Evolutionary conservation across 2,113 vertebrate genomes (phyloP), one percentile per base, ranked within the genome.

Genomic region (Irena cyanogastra): DNA sequence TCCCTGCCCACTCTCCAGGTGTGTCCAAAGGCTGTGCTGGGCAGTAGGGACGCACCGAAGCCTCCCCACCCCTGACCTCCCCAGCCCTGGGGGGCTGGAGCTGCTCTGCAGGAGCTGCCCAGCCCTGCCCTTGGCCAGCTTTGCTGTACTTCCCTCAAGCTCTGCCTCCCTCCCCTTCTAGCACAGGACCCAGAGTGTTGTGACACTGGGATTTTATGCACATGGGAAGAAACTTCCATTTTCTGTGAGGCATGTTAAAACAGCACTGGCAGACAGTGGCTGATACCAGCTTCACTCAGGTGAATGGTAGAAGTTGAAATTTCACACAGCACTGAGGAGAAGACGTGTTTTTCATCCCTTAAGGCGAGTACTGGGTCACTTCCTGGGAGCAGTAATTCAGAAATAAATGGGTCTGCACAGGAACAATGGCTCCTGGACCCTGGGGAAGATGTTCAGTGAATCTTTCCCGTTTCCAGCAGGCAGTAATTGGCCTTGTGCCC

Each of bases 61-160:
- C 33, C 27, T 18, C 10, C 12, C n/a, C 8, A 7, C 5, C 5
- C 14, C 2, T 0, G 9, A 20, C 13, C 27, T 9, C n/a, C 21
- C 28, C 50, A 44, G 39, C 26, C n/a, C 7, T 27, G 44, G 39
- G 57, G 10, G 31, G 22, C 35, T n/a, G 35, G 30, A 7, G 61
- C 41, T 33, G 33, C 70, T 63, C 50, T 54, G 41, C 15, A 45
- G 77, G 57, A 66, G 11, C 30, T 45, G 13, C 56, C 87, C 28
- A 19, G 6, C 8, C 22, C 71, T 45, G 20, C 41, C 57, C 37
- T 20, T 16, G 45, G 50, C 47, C 53, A 11, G 37, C 3, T 35
- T 15, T 11, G 39, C 35, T 26, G 15, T 3, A 0, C 5, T 13
- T 37, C 10, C 31, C 35, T 26, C 5, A 11, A 41, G 42, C 10